Percentiles rank a stretch among this genome's conserved stretches.
Evolutionary conservation across 2,113 vertebrate species (phyloP).

Genomic region (Laticauda laticaudata): DNA sequence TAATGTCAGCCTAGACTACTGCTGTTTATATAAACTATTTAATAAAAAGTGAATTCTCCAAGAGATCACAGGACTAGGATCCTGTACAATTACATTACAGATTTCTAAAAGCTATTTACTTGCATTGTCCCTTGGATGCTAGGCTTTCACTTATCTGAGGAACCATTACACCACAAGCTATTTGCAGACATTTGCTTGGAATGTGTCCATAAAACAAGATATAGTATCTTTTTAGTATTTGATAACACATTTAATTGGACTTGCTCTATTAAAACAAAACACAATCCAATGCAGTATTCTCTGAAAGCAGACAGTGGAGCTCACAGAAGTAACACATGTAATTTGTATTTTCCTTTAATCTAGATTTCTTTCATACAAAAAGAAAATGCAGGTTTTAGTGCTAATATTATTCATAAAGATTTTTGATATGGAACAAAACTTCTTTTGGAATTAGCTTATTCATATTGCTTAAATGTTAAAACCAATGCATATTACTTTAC

Average conservation of each 20-base stretch:
- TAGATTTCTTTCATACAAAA: not conserved
- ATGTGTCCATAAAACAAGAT: slow-evolving; percentile 54
- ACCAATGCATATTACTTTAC: not conserved
- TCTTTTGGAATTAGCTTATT: not conserved
- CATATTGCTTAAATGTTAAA: not conserved
- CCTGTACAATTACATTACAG: slow-evolving; percentile 7
- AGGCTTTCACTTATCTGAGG: not conserved
- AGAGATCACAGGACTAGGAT: not conserved
- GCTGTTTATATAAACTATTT: not conserved
- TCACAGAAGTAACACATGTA: slow-evolving; percentile 11
- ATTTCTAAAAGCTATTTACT: slow-evolving; percentile 11
- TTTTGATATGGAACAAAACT: not conserved
- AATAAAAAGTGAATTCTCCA: not conserved
- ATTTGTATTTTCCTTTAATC: slow-evolving; percentile 36
- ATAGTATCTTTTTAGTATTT: slow-evolving; percentile 45
- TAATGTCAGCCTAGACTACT: not conserved
- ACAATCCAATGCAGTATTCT: slow-evolving; percentile 38
- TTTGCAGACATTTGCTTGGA: slow-evolving; percentile 60
- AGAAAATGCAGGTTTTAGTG: slow-evolving; percentile 7
- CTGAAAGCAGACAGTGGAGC: slow-evolving; percentile 47
- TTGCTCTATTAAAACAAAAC: slow-evolving; percentile 19
- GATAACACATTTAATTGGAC: slow-evolving; percentile 31
- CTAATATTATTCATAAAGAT: not conserved
- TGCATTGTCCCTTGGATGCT: not conserved
- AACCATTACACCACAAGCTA: slow-evolving; percentile 53